Conservation (phyloP, 1,140 invertebrate genomes). For the Drosophila tani region DNA sequence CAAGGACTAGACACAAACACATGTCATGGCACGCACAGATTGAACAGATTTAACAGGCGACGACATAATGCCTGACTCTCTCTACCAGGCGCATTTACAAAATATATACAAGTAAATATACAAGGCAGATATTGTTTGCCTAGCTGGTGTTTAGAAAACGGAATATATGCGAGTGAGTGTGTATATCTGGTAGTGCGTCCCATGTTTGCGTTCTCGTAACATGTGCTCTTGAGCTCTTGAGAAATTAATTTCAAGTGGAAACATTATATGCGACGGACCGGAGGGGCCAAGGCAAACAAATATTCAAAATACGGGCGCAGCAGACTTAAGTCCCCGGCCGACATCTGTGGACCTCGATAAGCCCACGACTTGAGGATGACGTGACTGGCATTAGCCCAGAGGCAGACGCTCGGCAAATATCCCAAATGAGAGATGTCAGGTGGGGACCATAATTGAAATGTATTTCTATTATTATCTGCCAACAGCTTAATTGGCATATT, state of each 20-base stretch:
- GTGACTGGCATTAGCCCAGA: slow-evolving; percentile 41
- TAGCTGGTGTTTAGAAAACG: slow-evolving; percentile 72
- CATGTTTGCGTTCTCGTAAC: slow-evolving; percentile 60
- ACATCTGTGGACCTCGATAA: slow-evolving; percentile 49
- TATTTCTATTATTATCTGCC: slow-evolving; percentile 23
- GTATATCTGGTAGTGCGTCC: not conserved
- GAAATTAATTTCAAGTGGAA: slow-evolving; percentile 83
- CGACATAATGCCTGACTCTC: slow-evolving; percentile 69
- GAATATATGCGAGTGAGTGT: slow-evolving; percentile 41
- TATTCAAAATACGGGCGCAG: slow-evolving; percentile 72
- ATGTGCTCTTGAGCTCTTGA: slow-evolving; percentile 81
- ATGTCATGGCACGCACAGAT: slow-evolving; percentile 75
- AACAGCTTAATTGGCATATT: slow-evolving; percentile 38
- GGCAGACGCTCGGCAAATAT: slow-evolving; percentile 13
- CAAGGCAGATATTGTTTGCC: slow-evolving; percentile 65
- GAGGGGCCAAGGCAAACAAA: slow-evolving; percentile 62
- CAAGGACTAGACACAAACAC: slow-evolving; percentile 56
- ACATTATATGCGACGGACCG: slow-evolving; percentile 56
- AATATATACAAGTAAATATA: slow-evolving; percentile 64
- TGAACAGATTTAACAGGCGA: slow-evolving; percentile 78
- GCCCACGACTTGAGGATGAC: slow-evolving; percentile 20
- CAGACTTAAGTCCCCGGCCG: slow-evolving; percentile 37
- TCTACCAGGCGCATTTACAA: slow-evolving; percentile 62
- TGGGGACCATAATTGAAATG: slow-evolving; percentile 32
- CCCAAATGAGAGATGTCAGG: slow-evolving; percentile 7